Evolutionary conservation across 1,140 invertebrate species (phyloP), one percentile per base, ranked within the genome.

Genomic region (Anadara kagoshimensis): DNA sequence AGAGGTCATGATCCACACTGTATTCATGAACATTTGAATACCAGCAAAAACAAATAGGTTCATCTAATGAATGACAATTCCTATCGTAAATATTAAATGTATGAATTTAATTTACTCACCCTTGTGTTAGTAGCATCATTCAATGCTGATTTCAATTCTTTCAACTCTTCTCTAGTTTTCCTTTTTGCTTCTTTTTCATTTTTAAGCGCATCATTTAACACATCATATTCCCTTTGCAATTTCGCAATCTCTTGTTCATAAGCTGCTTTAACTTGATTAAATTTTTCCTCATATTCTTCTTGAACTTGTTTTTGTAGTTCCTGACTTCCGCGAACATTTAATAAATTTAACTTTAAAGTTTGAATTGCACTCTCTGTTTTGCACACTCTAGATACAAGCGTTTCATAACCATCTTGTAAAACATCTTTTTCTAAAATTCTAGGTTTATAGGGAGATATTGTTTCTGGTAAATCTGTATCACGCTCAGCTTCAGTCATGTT

Each of bases 331-430:
- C 80, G 76, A n/a, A 79, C 26, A 68, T 73, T 78, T 18, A 78
- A 49, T 49, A 85, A 70, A 41, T 76, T 80, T 56, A 85, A 65
- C 59, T 83, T 85, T 26, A 85, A 44, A n/a, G 78, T 81, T 53
- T 83, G 81, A 12, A 85, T 76, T n/a, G 71, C 64, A 70, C 83
- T 85, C 73, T 85, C 83, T 49, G 72, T 67, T 73, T 75, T 76
- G 65, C 83, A 85, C 24, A 83, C 78, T 29, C 83, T 77, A 24
- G 80, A 82, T 22, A 85, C 80, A 12, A 85, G 69, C 10, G 53
- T 59, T 68, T 85, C 80, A 72, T 83, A 84, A 69, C 78, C 78
- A 57, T 75, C 78, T 12, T 71, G 65, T 20, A 80, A 47, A 45
- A 80, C 57, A 45, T 82, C 75, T 45, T 64, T 61, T 54, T 75